These are phyloP conservation scores for Camptogramma bilineatum DNA, from an alignment of 2,888 invertebrate genomes.

Conservation along the genomic window DNA sequence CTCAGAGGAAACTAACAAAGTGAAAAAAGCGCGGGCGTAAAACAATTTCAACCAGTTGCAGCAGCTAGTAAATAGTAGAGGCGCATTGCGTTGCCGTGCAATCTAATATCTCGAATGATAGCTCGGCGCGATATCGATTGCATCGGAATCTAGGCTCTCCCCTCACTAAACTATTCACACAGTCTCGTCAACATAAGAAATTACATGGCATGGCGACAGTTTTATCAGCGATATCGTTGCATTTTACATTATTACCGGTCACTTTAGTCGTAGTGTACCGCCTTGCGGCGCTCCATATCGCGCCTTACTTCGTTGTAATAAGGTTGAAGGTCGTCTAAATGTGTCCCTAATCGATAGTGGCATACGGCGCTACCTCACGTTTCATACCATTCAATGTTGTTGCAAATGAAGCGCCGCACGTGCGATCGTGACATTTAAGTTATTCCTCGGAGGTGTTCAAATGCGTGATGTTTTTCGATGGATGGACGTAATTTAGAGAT, in stretches of 20 bases:
- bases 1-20: neutral
- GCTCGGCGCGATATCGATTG: constrained; percentile 14
- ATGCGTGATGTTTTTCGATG: constrained; percentile 18
- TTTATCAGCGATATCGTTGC: constrained; percentile 24
- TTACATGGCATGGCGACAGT: constrained; percentile 16
- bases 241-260: constrained; percentile 31
- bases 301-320: constrained; percentile 23
- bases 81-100: constrained; percentile 5
- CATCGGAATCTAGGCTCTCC: constrained; percentile 3
- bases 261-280: constrained; percentile 11
- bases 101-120: constrained; percentile 11
- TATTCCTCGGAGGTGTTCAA: constrained; percentile 10
- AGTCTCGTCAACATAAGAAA: constrained; percentile 21
- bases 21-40: neutral
- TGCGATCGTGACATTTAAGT: constrained; percentile 33
- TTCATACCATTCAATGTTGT: constrained; percentile 33
- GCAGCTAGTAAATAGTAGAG: constrained; percentile 1
- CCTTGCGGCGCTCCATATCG: constrained; percentile 8
- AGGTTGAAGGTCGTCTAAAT: constrained; percentile 34
- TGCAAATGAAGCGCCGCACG: constrained; percentile 34
- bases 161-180: constrained; percentile 25
- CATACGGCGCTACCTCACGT: constrained; percentile 31
- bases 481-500: constrained; percentile 8
- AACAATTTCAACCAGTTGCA: constrained; percentile 19
- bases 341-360: constrained; percentile 30